Base-by-base conservation (phyloP, 2,888 invertebrate genomes). In the Papilio elwesi region DNA sequence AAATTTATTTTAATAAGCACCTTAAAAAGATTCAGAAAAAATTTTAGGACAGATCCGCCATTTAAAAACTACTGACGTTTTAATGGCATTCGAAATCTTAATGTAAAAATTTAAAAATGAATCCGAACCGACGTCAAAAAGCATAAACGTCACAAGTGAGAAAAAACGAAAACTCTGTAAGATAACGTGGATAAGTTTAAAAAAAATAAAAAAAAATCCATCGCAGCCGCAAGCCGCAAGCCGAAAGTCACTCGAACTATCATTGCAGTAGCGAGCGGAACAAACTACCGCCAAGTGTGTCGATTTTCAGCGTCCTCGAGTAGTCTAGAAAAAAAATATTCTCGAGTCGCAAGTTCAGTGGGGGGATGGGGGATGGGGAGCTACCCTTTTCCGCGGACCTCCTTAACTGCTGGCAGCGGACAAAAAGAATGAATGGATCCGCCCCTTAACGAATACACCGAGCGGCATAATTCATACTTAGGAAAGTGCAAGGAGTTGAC, bases 361-460 rank as follows among this genome's bases (percentile, higher is more conserved):
- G 87, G 86, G 81, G 80, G 78, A 78, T 82, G 83, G 82, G 85
- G 84, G 78, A 62, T 80, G 76, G 77, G 78, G 74, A 74, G 77
- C 76, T 79, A 76, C 76, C 83, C 81, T 85, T 83, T 83, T 82
- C 87, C 81, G 83, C 85, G 88, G 90, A 89, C 91, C 92, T 92
- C 93, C 93, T 92, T 93, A 92, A 92, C 91, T 90, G 92, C 87
- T 89, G 83, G 82, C 82, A 87, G 87, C 92, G 93, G 91, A 92
- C 93, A 93, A 93, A 93, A 93, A 93, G 93, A 93, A 93, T 93
- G 93, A 93, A 93, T 93, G 87, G 92, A 93, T 92, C 91, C 92
- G 91, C 93, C 93, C 91, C 93, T 91, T 92, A 92, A 91, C 93
- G 93, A 93, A 91, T 92, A 93, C 92, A 93, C 93, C 93, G 93